Evolutionary conservation across 2,797 vertebrate species (phyloP).

Genomic region (Muscicapa comitata): DNA sequence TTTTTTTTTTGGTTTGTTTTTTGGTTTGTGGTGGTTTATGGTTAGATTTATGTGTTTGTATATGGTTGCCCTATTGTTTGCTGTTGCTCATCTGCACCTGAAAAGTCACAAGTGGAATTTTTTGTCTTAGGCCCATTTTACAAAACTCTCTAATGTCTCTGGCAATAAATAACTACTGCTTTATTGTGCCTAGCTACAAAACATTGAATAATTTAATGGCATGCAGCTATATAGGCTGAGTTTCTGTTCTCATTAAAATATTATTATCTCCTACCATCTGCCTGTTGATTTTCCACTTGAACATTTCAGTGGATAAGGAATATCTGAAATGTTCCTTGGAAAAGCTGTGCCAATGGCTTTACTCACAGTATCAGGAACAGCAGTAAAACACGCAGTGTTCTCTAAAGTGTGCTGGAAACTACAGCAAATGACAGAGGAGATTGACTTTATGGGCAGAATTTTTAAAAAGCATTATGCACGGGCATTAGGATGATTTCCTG

Average conservation of each 20-base stretch:
- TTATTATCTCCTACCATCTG: conserved; percentile 26
- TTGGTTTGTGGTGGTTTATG: not conserved
- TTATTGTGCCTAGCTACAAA: not conserved
- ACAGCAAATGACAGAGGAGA: not conserved
- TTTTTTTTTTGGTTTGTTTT: rapidly evolving
- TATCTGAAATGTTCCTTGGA: not conserved
- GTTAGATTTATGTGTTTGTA: not conserved
- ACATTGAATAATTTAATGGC: conserved; percentile 8
- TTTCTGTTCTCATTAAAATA: conserved; percentile 28
- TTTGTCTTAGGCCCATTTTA: not conserved
- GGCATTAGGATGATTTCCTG: not conserved
- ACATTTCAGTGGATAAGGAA: conserved; percentile 8
- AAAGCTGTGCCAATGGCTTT: not conserved
- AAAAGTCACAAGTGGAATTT: not conserved
- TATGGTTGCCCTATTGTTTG: not conserved
- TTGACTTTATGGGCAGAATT: not conserved
- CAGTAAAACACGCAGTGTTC: not conserved
- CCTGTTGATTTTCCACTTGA: conserved; percentile 9
- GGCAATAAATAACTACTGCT: not conserved
- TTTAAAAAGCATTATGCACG: not conserved
- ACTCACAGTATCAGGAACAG: not conserved
- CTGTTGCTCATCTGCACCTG: not conserved
- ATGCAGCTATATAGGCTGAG: not conserved
- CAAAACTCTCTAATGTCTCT: not conserved
- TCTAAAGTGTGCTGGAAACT: not conserved